phyloP scores from a whole-genome alignment of 2,797 vertebrate species.

The Apogon talboti region DNA sequence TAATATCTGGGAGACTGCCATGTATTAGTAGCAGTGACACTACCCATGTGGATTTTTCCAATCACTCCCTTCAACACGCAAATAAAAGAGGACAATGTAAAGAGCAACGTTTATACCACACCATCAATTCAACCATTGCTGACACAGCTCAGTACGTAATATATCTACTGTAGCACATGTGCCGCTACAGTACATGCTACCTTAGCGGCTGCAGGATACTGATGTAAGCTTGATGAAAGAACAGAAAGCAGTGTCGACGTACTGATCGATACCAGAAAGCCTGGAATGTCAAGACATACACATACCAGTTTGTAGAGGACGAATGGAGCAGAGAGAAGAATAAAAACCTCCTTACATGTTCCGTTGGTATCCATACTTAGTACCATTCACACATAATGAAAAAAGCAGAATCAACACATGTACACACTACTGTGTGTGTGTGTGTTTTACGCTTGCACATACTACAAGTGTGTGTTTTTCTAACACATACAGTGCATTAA shows the following conservation, averaged over 20 bases:
- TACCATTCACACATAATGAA: background rate
- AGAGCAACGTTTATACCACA: background rate
- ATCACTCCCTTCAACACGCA: background rate
- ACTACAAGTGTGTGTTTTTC: too few relatives aligned
- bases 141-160: conserved; percentile 7
- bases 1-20: background rate
- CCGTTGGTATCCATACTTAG: background rate
- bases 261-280: conserved; percentile 40
- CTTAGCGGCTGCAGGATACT: conserved; percentile 33
- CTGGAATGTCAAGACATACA: conserved; percentile 19
- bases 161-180: conserved; percentile 3
- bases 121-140: conserved; percentile 11
- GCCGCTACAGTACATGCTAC: conserved; percentile 5
- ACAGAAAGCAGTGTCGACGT: conserved; percentile 50
- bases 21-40: background rate
- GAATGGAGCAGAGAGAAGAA: background rate
- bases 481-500: conserved; percentile 24
- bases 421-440: background rate
- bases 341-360: background rate
- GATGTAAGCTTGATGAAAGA: conserved; percentile 71
- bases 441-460: background rate
- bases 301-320: background rate
- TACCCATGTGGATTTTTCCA: background rate
- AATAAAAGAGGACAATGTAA: background rate
- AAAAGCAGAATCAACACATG: background rate